Base-by-base conservation (phyloP, 2,113 vertebrate genomes). In the Oxyruncus cristatus region DNA sequence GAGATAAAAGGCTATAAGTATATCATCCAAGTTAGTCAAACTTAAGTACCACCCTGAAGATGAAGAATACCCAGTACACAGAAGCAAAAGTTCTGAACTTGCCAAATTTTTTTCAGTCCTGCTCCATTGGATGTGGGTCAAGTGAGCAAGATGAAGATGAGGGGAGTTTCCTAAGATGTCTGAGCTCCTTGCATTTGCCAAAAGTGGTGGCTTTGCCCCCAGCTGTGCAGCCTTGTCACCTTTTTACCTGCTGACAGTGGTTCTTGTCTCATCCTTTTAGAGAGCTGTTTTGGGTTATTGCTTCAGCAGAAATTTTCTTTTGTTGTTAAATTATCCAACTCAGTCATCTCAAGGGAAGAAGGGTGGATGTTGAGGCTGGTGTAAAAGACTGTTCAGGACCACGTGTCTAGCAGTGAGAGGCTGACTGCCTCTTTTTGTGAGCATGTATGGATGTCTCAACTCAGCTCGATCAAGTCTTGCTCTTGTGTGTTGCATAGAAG, bases 371-470 rank as follows among this genome's bases (percentile, higher is more conserved):
- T 39, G 55, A 52, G 52, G 17, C n/a, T 67, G 4, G 2, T 75
- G 21, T 93, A 28, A 23, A 39, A 49, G 41, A 61, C 42, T 17
- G 9, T 20, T 49, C 7, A 27, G 58, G 28, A 35, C 56, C 33
- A 32, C 9, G 46, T 92, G 37, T 33, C 73, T 22, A 7, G 8
- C 55, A 55, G 50, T 24, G 42, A 27, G 70, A 66, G 55, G 44
- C 65, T 23, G 46, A 7, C 19, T 62, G 28, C 47, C 18, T 61
- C 10, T 80, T 37, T 17, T 56, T 12, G 8, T 33, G 16, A 19
- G 8, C 0, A 0, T 8, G 6, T 39, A 0, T 73, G 61, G 27
- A 9, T 62, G 26, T 78, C 28, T 82, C 7, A 4, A 49, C 47
- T 63, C 52, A 55, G 44, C 22, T 75, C 75, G 6, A 28, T 62